phyloP scores from a whole-genome alignment of 2,888 invertebrate genomes.

The Xestia rhomboidea region DNA sequence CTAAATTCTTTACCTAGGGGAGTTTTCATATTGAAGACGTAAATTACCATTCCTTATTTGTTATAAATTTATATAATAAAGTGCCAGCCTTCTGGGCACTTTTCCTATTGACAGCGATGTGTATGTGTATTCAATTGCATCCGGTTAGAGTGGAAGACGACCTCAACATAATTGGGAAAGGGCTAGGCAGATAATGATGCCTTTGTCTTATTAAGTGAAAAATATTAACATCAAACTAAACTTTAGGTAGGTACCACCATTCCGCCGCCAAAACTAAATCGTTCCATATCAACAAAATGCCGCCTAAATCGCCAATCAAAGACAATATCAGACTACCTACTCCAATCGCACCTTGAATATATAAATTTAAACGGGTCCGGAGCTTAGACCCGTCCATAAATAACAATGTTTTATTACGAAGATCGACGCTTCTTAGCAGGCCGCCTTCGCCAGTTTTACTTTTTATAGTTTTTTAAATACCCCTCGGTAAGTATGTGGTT shows the following conservation, averaged over 20 bases:
- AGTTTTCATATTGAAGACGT: neutral
- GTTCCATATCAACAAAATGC: slow-evolving; percentile 6
- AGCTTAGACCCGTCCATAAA: slow-evolving; percentile 77
- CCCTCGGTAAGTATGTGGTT: slow-evolving; percentile 73
- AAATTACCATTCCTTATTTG: neutral
- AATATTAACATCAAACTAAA: neutral
- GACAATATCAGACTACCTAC: slow-evolving; percentile 48
- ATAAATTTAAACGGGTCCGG: slow-evolving; percentile 49
- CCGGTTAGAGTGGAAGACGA: neutral
- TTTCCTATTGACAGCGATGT: too few relatives aligned
- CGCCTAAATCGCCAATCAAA: slow-evolving; percentile 52
- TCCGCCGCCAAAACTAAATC: neutral
- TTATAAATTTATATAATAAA: too few relatives aligned
- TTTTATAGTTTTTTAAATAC: slow-evolving; percentile 89
- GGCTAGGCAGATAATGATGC: neutral
- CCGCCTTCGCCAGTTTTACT: slow-evolving; percentile 76
- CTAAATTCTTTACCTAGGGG: neutral
- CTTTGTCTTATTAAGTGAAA: too few relatives aligned
- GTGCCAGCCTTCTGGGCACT: too few relatives aligned
- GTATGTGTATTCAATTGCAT: neutral
- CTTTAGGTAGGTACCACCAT: neutral
- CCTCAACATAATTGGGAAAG: neutral
- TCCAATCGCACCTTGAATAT: slow-evolving; percentile 53
- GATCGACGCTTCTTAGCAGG: slow-evolving; percentile 78
- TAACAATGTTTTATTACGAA: slow-evolving; percentile 84